Evolutionary conservation across 2,113 vertebrate genomes (phyloP).

Genomic region (Tragelaphus strepsiceros): DNA sequence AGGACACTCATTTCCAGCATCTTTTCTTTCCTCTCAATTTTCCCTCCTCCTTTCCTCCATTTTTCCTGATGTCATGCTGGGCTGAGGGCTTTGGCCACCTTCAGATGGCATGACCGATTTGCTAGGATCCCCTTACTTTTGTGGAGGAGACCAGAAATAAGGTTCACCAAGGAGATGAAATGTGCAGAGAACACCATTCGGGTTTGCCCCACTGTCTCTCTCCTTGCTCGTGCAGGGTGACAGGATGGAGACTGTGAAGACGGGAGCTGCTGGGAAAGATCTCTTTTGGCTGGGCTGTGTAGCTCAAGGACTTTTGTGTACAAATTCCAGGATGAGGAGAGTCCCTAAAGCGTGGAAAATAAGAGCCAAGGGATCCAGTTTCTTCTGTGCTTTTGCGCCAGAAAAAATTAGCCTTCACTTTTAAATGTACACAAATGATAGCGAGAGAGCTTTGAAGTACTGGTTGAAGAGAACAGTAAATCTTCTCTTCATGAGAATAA

Average conservation of each 20-base stretch:
- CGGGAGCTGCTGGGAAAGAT: not conserved
- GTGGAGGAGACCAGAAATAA: not conserved
- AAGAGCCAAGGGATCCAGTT: not conserved
- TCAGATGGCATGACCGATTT: too few relatives aligned
- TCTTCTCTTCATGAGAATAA: not conserved
- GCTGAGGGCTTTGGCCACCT: not conserved
- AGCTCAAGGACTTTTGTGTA: not conserved
- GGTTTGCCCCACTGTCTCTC: not conserved
- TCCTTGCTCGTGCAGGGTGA: not conserved
- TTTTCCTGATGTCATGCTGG: not conserved
- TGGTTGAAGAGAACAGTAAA: not conserved
- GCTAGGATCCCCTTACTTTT: not conserved
- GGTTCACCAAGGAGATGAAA: not conserved
- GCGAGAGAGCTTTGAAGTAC: not conserved
- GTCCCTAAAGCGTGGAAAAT: not conserved
- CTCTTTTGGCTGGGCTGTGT: not conserved
- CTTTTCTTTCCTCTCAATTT: not conserved
- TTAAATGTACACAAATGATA: not conserved
- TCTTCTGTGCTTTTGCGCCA: not conserved
- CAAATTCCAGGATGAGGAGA: not conserved
- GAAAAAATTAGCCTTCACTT: not conserved
- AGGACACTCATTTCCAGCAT: not conserved
- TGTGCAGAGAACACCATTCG: too few relatives aligned
- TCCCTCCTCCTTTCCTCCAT: not conserved
- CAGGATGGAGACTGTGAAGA: not conserved